These are phyloP conservation scores for Cremastobaeus sp. DNA, from an alignment of 2,888 invertebrate genomes.

Conservation along the genomic window DNA sequence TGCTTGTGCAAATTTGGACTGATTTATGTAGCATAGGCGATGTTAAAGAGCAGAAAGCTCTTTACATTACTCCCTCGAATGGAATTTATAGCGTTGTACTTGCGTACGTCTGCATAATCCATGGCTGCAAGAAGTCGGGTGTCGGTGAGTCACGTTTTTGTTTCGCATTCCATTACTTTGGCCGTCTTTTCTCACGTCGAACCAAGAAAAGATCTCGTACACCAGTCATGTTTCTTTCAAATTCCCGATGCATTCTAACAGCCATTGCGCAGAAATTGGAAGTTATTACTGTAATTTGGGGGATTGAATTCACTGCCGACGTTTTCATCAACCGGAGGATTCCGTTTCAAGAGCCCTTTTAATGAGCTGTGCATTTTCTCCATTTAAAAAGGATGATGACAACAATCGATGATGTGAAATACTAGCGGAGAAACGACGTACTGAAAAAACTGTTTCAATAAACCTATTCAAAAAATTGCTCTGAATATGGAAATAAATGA, in stretches of 20 bases:
- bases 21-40: conserved; percentile 34
- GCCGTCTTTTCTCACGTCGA: conserved; percentile 34
- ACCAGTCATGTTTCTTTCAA: conserved; percentile 45
- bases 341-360: conserved; percentile 18
- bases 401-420: no score
- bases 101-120: conserved; percentile 58
- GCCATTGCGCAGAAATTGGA: conserved; percentile 22
- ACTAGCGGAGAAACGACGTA: no score
- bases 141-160: conserved; percentile 56
- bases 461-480: no score
- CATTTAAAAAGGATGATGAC: not conserved
- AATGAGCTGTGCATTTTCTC: conserved; percentile 29
- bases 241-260: conserved; percentile 27
- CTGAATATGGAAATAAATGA: no score
- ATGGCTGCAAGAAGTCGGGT: conserved; percentile 41
- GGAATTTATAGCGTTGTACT: conserved; percentile 43
- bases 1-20: conserved; percentile 10
- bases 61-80: conserved; percentile 46
- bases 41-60: conserved; percentile 51
- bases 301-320: conserved; percentile 39
- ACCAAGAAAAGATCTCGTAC: conserved; percentile 39
- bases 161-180: conserved; percentile 52
- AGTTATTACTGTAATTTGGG: conserved; percentile 39
- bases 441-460: no score
- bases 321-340: conserved; percentile 26